Evolutionary conservation across 2,797 vertebrate species (phyloP).

Genomic region (Schizothorax lantsangensis): DNA sequence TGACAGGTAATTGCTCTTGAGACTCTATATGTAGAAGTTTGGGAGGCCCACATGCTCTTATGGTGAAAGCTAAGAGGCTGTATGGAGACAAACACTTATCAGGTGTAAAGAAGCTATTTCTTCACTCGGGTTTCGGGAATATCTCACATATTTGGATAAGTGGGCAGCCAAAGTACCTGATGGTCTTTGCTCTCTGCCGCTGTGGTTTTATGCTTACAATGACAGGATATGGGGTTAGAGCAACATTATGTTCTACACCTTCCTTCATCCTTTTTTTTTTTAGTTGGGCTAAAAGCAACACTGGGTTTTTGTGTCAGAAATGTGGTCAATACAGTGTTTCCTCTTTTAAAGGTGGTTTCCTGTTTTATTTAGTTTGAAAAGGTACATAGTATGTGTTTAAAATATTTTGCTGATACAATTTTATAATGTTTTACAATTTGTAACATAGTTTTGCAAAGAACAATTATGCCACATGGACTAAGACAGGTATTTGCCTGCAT

Average conservation of each 20-base stretch:
- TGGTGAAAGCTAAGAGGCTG: slow-evolving; percentile 10
- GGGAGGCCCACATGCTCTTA: slow-evolving; percentile 4
- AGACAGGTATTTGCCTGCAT: neutral
- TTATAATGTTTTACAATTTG: slow-evolving; percentile 2
- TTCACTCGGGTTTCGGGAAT: neutral
- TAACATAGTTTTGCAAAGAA: neutral
- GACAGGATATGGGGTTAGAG: slow-evolving; percentile 73
- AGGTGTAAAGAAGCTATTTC: slow-evolving; percentile 20
- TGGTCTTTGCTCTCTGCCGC: slow-evolving; percentile 51
- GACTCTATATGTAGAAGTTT: slow-evolving; percentile 8
- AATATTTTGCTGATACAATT: neutral
- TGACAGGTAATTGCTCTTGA: neutral
- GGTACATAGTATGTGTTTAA: neutral
- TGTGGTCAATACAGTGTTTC: slow-evolving; percentile 70
- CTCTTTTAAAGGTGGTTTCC: slow-evolving; percentile 41
- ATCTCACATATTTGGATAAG: slow-evolving; percentile 46
- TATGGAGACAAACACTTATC: slow-evolving; percentile 23
- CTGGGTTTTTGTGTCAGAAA: slow-evolving; percentile 70
- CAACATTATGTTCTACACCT: slow-evolving; percentile 70
- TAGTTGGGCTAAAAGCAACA: slow-evolving; percentile 68
- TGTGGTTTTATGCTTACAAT: slow-evolving; percentile 67
- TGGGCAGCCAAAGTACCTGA: slow-evolving; percentile 50
- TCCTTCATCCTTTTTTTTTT: slow-evolving; percentile 67
- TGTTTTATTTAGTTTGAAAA: slow-evolving; percentile 30
- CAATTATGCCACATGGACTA: neutral